These are phyloP conservation scores for Trigoniulus corallinus DNA, from an alignment of 1,140 invertebrate species.

Conservation along the genomic window DNA sequence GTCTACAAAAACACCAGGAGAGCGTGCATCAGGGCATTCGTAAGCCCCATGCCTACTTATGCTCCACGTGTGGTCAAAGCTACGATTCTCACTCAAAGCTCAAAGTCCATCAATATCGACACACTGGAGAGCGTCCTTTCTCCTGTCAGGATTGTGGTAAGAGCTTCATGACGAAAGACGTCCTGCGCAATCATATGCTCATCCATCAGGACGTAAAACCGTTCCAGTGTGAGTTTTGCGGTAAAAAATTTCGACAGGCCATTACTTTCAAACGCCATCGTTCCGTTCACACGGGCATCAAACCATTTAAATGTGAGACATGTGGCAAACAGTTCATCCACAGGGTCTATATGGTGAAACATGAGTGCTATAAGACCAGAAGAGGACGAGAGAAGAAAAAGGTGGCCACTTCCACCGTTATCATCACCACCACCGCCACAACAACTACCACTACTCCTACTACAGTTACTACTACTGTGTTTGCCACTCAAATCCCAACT, in stretches of 20 bases:
- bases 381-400: no score
- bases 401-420: no score
- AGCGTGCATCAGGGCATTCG: neutral
- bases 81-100: neutral
- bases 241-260: constrained; percentile 16
- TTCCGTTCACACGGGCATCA: constrained; percentile 93
- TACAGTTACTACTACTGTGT: no score
- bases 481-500: no score
- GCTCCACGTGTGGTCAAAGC: neutral
- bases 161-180: neutral
- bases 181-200: neutral
- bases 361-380: neutral
- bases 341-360: neutral
- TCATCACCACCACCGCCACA: no score
- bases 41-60: neutral
- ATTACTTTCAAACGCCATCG: constrained; percentile 89
- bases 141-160: neutral
- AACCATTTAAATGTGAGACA: constrained; percentile 87
- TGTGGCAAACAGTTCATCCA: constrained; percentile 84
- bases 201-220: neutral
- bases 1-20: neutral
- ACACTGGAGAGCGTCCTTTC: neutral
- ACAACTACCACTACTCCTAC: no score
- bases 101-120: neutral
- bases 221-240: neutral